Evolutionary conservation across 2,888 invertebrate genomes (phyloP).

Genomic region (Nomada fabriciana): DNA sequence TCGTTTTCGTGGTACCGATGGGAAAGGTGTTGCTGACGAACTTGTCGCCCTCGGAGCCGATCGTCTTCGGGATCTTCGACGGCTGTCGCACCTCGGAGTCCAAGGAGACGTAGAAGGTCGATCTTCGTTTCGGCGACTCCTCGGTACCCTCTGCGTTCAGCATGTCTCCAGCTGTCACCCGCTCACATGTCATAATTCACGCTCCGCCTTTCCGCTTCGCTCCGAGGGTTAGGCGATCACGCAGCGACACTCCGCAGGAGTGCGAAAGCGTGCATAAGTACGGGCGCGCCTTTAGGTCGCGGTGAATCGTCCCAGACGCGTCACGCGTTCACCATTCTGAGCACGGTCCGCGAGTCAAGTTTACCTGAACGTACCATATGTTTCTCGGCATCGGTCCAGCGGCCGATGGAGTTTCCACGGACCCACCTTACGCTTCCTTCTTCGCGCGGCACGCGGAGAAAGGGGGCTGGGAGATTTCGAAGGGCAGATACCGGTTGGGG

Average conservation of each 20-base stretch:
- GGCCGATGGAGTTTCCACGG: conserved; percentile 28
- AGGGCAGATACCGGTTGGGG: conserved; percentile 17
- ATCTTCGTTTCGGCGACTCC: conserved; percentile 86
- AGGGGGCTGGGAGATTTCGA: background rate
- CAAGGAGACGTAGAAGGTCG: conserved; percentile 91
- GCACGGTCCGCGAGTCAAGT: background rate
- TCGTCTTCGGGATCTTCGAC: conserved; percentile 69
- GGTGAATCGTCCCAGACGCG: background rate
- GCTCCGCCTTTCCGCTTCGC: background rate
- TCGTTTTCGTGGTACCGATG: conserved; percentile 75
- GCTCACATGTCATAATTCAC: conserved; percentile 45
- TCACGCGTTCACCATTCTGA: background rate
- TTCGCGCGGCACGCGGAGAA: background rate
- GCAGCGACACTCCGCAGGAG: background rate
- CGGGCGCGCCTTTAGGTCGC: background rate
- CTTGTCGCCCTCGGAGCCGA: conserved; percentile 81
- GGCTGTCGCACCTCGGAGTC: conserved; percentile 81
- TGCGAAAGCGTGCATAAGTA: background rate
- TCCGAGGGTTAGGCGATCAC: background rate
- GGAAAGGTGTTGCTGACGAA: conserved; percentile 87
- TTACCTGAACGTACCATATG: conserved; percentile 14
- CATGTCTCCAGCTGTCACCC: conserved; percentile 59
- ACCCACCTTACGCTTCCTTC: conserved; percentile 30
- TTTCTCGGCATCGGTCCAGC: conserved; percentile 21
- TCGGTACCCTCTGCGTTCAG: conserved; percentile 73